phyloP scores from a whole-genome alignment of 2,113 vertebrate genomes.

The Cricetomys ansorgei region DNA sequence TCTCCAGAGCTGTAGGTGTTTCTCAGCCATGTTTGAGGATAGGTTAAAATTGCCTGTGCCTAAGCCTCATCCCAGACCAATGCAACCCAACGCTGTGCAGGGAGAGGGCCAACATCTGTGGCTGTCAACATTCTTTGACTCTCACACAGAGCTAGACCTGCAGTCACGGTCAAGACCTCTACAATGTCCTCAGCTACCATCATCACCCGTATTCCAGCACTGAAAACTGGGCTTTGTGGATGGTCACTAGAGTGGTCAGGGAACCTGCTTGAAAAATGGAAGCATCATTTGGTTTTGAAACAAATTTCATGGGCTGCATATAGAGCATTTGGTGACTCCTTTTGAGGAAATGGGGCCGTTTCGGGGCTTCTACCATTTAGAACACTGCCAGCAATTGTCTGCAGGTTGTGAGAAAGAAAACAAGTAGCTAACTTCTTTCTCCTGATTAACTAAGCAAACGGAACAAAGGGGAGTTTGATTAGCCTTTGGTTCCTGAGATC shows the following conservation, averaged over 20 bases:
- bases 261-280: not conserved
- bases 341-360: not conserved
- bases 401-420: not conserved
- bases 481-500: slow-evolving; percentile 38
- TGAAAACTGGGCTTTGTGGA: not conserved
- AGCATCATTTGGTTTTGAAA: not conserved
- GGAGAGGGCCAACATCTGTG: rapidly evolving
- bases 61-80: not conserved
- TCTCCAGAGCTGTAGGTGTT: not conserved
- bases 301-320: not conserved
- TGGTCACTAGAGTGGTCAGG: not conserved
- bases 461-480: not conserved
- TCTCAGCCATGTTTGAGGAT: not conserved
- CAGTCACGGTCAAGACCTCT: no score
- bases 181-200: not conserved
- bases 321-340: not conserved
- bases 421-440: not conserved
- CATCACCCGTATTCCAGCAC: not conserved
- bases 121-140: not conserved
- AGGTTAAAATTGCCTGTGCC: not conserved
- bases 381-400: not conserved
- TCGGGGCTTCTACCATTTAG: not conserved
- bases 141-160: not conserved
- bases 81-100: not conserved
- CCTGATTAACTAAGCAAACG: slow-evolving; percentile 56